A percentile compares a stretch with the other conserved stretches of the same genome.
These are phyloP conservation scores for Microdon myrmicae DNA, from an alignment of 2,888 invertebrate genomes.

Conservation along the genomic window DNA sequence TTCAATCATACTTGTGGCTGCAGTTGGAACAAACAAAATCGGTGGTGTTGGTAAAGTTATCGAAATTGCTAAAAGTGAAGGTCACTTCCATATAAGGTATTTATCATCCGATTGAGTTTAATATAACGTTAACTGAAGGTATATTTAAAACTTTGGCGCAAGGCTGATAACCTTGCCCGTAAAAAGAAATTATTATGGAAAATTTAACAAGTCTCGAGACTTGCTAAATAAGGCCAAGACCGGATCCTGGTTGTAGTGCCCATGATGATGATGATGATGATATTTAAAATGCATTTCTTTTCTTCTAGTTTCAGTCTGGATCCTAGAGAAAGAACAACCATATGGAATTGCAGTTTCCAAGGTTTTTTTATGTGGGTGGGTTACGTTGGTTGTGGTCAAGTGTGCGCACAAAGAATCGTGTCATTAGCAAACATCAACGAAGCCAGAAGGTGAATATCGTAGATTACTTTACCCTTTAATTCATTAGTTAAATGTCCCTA, in stretches of 20 bases:
- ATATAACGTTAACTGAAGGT: too few species aligned
- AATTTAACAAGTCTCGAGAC: too few species aligned
- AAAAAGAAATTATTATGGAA: too few species aligned
- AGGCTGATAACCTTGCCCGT: too few species aligned
- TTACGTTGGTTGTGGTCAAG: slow-evolving; percentile 77
- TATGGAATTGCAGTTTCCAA: slow-evolving; percentile 74
- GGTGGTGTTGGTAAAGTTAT: slow-evolving; percentile 60
- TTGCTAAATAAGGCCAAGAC: too few species aligned
- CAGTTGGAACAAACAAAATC: slow-evolving; percentile 58
- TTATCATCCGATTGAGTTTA: too few species aligned
- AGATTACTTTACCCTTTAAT: not conserved
- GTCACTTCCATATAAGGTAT: too few species aligned
- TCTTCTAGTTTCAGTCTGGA: slow-evolving; percentile 67
- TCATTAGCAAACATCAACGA: slow-evolving; percentile 65
- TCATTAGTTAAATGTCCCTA: too few species aligned
- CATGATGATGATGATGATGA: too few species aligned
- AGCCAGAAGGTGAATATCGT: slow-evolving; percentile 29
- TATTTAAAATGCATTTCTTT: not conserved
- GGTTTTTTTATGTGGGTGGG: slow-evolving; percentile 72
- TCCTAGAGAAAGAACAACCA: slow-evolving; percentile 71
- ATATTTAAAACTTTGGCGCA: too few species aligned
- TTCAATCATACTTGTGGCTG: slow-evolving; percentile 58
- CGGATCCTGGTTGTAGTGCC: too few species aligned
- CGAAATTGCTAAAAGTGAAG: too few species aligned
- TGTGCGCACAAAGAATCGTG: slow-evolving; percentile 77